Evolutionary conservation across 35 echinoderm and acorn worm species (phyloP), one percentile per base, ranked within the genome.

Genomic region (Anneissia japonica): DNA sequence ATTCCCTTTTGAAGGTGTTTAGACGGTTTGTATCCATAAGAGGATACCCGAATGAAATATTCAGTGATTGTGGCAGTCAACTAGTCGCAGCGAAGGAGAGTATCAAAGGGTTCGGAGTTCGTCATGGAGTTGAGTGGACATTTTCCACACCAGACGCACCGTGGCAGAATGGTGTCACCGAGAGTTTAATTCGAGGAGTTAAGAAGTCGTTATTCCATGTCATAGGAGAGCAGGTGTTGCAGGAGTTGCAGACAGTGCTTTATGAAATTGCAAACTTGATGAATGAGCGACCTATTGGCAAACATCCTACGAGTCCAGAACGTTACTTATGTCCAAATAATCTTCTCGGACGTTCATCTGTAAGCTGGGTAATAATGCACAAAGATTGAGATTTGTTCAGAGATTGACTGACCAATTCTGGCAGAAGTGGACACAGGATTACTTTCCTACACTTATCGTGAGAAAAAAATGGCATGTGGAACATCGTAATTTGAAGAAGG

Each of bases 241-340:
- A 32, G 4, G 88, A 89, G 73, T 32, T 89, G 32, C 81, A 89
- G 56, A 89, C 88, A 12, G 72, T 89, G 3, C n/a, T 84, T 46
- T 84, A 0, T 29, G 81, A 90, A 73, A 81, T 76, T 31, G 80
- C 88, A 37, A 90, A 90, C 46, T 31, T 84, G 1, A 46, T 84
- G 7, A 86, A 86, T 39, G 73, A 86, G 74, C 38, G 88, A 77
- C 46, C 89, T 33, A 86, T 91, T 9, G 83, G 89, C 12, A 36
- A 83, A 86, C 74, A 79, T 86, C 82, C 89, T 14, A 91, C 82
- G 5, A 75, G 79, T 12, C 83, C 89, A 0, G n/a, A n/a, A n/a
- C n/a, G n/a, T n/a, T n/a, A n/a, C n/a, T n/a, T n/a, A n/a, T n/a
- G n/a, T n/a, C n/a, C n/a, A n/a, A n/a, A n/a, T n/a, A n/a, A n/a